Conservation (phyloP, 1,140 invertebrate genomes). For the Centruroides vittatus region DNA sequence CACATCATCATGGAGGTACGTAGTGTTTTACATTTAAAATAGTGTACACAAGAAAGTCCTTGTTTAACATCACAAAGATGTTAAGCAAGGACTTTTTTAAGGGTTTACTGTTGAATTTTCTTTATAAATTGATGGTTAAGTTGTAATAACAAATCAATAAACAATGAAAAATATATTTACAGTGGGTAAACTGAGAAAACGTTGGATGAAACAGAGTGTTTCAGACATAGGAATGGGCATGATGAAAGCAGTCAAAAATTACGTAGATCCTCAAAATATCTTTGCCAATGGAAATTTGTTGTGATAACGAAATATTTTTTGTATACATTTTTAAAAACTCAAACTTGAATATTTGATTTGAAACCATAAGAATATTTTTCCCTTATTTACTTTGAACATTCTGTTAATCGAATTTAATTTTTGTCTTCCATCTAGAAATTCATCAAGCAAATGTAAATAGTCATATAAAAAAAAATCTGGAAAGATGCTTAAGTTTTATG, state of each 20-base stretch:
- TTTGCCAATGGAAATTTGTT: conserved; percentile 74
- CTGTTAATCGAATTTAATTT: too few species aligned
- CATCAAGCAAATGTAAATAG: too few species aligned
- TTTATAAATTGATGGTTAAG: neutral
- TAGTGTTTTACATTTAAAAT: neutral
- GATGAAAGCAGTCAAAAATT: conserved; percentile 62
- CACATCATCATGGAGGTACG: conserved; percentile 75
- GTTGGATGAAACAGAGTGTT: conserved; percentile 62
- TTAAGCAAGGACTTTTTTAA: neutral
- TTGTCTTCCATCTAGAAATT: too few species aligned
- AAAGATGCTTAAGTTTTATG: too few species aligned
- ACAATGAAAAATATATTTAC: conserved; percentile 14
- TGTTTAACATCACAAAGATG: too few species aligned
- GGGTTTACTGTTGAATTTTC: neutral
- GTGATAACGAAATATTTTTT: neutral
- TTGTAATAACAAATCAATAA: neutral
- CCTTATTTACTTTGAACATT: too few species aligned
- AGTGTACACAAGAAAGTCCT: too few species aligned
- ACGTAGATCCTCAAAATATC: conserved; percentile 85
- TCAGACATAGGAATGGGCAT: conserved; percentile 57
- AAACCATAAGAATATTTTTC: too few species aligned
- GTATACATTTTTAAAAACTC: neutral
- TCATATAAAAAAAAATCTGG: too few species aligned
- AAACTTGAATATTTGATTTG: too few species aligned
- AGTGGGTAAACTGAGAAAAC: conserved; percentile 79